These are phyloP conservation scores for Sebastes vulpes DNA, from an alignment of 2,797 vertebrate genomes.

Conservation along the genomic window DNA sequence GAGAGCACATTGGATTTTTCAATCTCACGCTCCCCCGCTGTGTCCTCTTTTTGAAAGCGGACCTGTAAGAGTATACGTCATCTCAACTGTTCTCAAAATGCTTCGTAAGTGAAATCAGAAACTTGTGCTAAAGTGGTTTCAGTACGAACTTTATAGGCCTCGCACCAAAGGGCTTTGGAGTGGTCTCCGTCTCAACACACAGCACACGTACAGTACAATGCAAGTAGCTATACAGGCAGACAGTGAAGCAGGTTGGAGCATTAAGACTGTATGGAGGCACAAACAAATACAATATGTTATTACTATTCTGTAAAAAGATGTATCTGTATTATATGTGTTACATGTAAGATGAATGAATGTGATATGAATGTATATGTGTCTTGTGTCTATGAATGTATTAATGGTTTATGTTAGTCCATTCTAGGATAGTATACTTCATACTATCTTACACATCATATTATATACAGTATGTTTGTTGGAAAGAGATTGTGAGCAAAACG, in stretches of 20 bases:
- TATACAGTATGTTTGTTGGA: no score
- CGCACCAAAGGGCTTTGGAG: conserved; percentile 57
- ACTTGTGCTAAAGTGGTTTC: conserved; percentile 20
- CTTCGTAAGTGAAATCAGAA: conserved; percentile 13
- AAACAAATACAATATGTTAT: background rate
- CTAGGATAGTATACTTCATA: background rate
- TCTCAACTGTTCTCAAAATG: conserved; percentile 19
- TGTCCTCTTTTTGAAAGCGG: conserved; percentile 21
- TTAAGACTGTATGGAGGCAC: background rate
- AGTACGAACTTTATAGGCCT: conserved; percentile 13
- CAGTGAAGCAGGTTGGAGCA: conserved; percentile 12
- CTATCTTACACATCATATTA: background rate
- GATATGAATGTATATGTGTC: no score
- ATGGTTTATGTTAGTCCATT: background rate
- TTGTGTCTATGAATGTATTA: no score
- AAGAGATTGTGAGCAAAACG: no score
- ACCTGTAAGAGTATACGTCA: conserved; percentile 17
- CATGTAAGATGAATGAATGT: no score
- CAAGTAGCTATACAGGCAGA: conserved; percentile 42
- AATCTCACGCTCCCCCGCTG: conserved; percentile 10
- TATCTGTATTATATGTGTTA: background rate
- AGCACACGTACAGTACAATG: conserved; percentile 9
- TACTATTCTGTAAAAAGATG: background rate
- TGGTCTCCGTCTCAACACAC: conserved; percentile 40
- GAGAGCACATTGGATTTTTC: background rate